Evolutionary conservation across 2,888 invertebrate species (phyloP).

Genomic region (Platycheirus rosarum): DNA sequence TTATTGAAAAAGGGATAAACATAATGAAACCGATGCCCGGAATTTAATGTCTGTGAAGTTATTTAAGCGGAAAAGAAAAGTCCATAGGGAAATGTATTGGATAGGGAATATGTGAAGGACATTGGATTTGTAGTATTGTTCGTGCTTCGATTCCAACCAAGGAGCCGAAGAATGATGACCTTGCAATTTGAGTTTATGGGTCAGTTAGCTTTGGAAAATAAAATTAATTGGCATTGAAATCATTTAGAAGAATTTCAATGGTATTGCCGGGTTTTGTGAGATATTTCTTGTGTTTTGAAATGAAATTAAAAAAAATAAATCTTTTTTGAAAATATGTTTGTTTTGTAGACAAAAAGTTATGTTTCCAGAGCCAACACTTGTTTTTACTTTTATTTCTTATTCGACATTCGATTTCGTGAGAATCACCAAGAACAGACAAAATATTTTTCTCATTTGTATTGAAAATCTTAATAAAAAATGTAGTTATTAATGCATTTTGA

Average conservation of each 20-base stretch:
- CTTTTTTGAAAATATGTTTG: no score
- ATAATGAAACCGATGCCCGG: slow-evolving; percentile 61
- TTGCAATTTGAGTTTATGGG: slow-evolving; percentile 20
- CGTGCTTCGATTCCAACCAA: not conserved
- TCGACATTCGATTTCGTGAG: no score
- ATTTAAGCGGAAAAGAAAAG: slow-evolving; percentile 28
- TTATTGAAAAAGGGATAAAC: slow-evolving; percentile 64
- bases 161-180: slow-evolving; percentile 13
- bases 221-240: slow-evolving; percentile 29
- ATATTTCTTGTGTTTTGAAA: not conserved
- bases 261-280: slow-evolving; percentile 1
- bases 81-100: slow-evolving; percentile 6
- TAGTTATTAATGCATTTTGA: no score
- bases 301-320: no score
- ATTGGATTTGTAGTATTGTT: slow-evolving; percentile 22
- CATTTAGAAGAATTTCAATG: slow-evolving; percentile 4
- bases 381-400: no score
- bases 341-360: no score
- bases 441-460: no score
- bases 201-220: slow-evolving; percentile 26
- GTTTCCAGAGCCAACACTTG: no score
- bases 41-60: slow-evolving; percentile 53
- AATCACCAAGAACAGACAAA: slow-evolving; percentile 2
- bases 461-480: no score
- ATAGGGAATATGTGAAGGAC: slow-evolving; percentile 31